Percentiles rank a stretch among this genome's conserved stretches.
Conservation (phyloP, 2,113 vertebrate species). For the Columba janthina region DNA sequence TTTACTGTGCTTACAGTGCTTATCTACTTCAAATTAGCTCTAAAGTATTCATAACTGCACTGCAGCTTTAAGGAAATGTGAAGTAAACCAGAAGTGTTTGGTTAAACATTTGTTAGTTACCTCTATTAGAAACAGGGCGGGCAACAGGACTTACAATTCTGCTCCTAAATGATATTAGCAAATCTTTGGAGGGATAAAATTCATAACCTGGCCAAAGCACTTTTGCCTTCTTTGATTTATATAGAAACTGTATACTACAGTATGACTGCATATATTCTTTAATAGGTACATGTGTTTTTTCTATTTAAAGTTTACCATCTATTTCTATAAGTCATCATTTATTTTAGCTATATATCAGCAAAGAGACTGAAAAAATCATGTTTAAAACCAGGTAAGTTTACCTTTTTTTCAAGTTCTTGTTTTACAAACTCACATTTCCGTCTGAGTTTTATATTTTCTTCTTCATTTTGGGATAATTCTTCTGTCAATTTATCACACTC, state of each 20-base stretch:
- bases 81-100: background rate
- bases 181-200: background rate
- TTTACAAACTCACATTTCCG: constrained; percentile 83
- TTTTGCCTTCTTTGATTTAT: background rate
- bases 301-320: background rate
- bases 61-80: background rate
- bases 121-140: background rate
- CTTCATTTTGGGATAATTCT: constrained; percentile 79
- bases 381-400: constrained; percentile 58
- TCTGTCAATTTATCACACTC: constrained; percentile 88
- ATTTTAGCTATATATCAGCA: background rate
- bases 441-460: constrained; percentile 79
- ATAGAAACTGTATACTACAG: background rate
- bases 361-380: accelerated
- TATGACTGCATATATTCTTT: background rate
- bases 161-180: background rate
- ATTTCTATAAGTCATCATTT: background rate
- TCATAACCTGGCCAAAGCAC: background rate
- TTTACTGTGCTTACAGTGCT: background rate
- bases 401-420: constrained; percentile 88
- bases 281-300: background rate
- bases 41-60: background rate
- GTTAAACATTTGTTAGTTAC: background rate
- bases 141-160: background rate
- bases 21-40: background rate